phyloP scores from a whole-genome alignment of 2,888 invertebrate species.

The Cephus pulcher region DNA sequence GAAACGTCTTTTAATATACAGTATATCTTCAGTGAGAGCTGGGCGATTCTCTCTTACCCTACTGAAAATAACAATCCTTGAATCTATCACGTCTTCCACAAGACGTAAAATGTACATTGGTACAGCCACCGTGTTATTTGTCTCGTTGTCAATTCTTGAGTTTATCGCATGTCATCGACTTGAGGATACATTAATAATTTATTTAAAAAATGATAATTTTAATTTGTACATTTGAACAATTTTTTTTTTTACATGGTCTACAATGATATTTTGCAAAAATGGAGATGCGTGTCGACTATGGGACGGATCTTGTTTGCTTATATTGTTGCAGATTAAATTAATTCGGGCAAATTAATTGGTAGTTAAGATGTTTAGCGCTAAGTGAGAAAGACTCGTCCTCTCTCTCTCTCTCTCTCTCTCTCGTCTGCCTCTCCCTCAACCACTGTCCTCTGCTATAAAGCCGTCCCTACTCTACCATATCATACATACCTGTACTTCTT shows the following conservation, averaged over 20 bases:
- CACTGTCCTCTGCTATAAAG: not conserved
- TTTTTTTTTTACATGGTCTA: not conserved
- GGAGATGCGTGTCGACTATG: conserved; percentile 24
- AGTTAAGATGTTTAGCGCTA: conserved; percentile 60
- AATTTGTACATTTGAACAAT: not conserved
- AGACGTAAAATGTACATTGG: not conserved
- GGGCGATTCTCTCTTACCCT: conserved; percentile 41
- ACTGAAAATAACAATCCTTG: conserved; percentile 21
- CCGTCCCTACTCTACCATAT: not conserved
- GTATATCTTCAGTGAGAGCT: conserved; percentile 60
- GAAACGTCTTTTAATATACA: conserved; percentile 67
- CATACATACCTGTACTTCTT: not conserved
- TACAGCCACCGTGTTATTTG: not conserved
- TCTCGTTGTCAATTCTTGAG: not conserved
- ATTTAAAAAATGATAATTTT: not conserved
- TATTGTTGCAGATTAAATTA: conserved; percentile 60
- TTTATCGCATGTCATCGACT: not conserved
- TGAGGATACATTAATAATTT: not conserved
- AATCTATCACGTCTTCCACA: conserved; percentile 34
- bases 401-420: conserved; percentile 20
- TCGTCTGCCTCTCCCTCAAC: conserved; percentile 7
- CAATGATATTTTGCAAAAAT: not conserved
- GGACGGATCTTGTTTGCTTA: conserved; percentile 49
- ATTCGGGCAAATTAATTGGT: conserved; percentile 58
- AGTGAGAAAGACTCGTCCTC: conserved; percentile 52